Conservation (phyloP, 2,797 vertebrate genomes). For the Oreochromis grahami region DNA sequence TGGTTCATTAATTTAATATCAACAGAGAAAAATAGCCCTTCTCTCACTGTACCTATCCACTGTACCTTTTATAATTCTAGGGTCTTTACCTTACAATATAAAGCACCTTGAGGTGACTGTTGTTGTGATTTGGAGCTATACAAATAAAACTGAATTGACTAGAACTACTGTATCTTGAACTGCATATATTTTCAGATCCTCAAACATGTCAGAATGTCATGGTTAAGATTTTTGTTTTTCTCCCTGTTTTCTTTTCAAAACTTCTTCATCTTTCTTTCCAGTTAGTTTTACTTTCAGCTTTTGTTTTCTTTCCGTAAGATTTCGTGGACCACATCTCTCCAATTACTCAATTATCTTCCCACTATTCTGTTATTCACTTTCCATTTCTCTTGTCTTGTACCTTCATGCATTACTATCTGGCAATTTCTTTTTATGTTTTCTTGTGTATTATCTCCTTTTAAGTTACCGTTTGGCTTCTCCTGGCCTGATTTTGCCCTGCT, state of each 20-base stretch:
- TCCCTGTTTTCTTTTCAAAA: background rate
- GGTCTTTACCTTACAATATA: background rate
- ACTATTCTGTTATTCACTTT: background rate
- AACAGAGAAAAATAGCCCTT: background rate
- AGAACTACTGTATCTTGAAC: background rate
- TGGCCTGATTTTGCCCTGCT: background rate
- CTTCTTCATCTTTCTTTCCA: background rate
- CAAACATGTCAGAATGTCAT: background rate
- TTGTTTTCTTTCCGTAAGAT: background rate
- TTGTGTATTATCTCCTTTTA: background rate
- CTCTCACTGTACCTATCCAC: background rate
- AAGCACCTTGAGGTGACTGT: background rate
- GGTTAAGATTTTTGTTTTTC: background rate
- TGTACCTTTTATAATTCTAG: background rate
- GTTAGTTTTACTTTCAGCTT: background rate
- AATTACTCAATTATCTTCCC: background rate
- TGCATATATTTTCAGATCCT: background rate
- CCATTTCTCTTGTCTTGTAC: background rate
- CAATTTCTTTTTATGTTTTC: background rate
- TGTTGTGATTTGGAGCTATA: background rate
- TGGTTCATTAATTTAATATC: background rate
- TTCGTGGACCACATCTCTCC: background rate
- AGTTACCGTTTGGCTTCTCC: background rate
- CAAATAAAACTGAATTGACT: background rate
- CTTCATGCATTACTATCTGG: background rate